Evolutionary conservation across 2,797 vertebrate species (phyloP), one percentile per base, ranked within the genome.

Genomic region (Diplodus puntazzo): DNA sequence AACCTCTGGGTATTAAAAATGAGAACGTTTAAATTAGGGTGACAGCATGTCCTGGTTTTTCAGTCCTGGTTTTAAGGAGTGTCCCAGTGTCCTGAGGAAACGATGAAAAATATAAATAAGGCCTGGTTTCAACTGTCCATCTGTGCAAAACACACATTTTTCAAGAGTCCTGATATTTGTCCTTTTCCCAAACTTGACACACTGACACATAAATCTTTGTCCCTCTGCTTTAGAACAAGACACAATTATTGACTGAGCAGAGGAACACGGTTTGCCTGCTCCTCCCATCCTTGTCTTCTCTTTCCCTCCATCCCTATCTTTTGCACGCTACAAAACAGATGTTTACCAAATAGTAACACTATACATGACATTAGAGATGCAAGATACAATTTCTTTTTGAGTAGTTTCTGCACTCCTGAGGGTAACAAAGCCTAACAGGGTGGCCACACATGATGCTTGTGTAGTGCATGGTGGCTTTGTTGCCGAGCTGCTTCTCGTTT

Each of bases 1-100:
- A 69, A 60, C 50, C 65, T 70, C 59, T 21, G 42, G 48, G 14
- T 21, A 30, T 53, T 39, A 21, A 64, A 80, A 81, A 78, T 27
- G 4, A 62, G 49, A 69, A 18, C 59, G 9, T 73, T 77, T 61
- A 48, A 77, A 80, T 50, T 20, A 25, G 77, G 42, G 53, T 69
- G 58, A 63, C 69, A 50, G 54, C 43, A 49, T 69, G 69, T 76
- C 77, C 77, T 39, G 61, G 12, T 67, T 81, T 60, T 71, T 39
- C 49, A 73, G 69, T 76, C 77, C 77, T 39, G 61, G 12, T 67
- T 81, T 60, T 71, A 81, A 71, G 77, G 77, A 80, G 53, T 73
- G 69, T 64, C 46, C 53, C 27, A 54, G 46, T 65, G 46, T 73
- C 59, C 45, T n/a, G 34, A 77, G 61, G 60, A 83, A 72, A 76